These are phyloP conservation scores for Pseudopipra pipra DNA, from an alignment of 2,113 vertebrate genomes.

Conservation along the genomic window DNA sequence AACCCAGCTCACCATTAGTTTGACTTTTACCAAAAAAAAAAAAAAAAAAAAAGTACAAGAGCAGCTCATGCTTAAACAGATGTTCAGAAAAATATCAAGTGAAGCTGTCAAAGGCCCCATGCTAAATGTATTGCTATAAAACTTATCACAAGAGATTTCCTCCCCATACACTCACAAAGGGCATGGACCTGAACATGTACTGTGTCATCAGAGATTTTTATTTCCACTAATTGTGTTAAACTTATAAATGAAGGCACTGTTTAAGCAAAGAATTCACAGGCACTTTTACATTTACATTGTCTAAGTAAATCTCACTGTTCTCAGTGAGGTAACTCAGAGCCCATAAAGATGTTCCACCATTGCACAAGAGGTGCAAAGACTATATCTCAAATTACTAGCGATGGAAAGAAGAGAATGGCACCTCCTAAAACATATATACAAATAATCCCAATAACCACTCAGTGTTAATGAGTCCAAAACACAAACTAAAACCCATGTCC, in stretches of 20 bases:
- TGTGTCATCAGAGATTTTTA: neutral
- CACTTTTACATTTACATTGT: neutral
- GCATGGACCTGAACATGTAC: neutral
- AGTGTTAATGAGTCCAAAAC: neutral
- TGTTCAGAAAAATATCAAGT: neutral
- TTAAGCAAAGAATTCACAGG: neutral
- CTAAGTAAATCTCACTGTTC: neutral
- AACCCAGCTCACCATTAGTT: neutral
- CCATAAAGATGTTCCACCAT: neutral
- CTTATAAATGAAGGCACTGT: neutral
- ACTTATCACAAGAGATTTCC: neutral
- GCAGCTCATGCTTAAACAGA: neutral
- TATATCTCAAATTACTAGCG: rapidly evolving
- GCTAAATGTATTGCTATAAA: neutral
- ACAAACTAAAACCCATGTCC: neutral
- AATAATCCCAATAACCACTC: neutral
- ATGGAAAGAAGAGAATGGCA: neutral
- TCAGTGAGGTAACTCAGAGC: neutral
- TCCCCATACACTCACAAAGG: neutral
- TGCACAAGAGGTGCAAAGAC: rapidly evolving
- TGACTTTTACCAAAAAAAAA: neutral
- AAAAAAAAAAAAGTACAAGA: neutral
- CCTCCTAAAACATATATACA: neutral
- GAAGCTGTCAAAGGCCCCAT: neutral
- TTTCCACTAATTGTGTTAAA: neutral